Percentiles rank a stretch among this genome's conserved stretches.
These are phyloP conservation scores for Marronus borbonicus DNA, from an alignment of 2,888 invertebrate genomes.

Conservation along the genomic window DNA sequence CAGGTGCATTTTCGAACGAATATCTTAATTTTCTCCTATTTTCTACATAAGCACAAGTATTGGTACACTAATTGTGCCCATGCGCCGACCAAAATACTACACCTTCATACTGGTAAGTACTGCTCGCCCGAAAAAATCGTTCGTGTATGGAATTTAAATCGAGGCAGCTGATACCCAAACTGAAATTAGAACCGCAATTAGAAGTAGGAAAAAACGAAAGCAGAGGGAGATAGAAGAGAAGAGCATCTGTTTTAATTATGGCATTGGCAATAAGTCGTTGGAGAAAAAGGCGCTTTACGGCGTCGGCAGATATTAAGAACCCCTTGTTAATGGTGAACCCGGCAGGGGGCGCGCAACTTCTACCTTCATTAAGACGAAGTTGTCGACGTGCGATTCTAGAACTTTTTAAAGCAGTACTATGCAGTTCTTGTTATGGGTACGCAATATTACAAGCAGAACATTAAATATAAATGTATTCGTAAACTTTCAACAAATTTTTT, in stretches of 20 bases:
- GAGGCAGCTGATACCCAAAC: slow-evolving; percentile 56
- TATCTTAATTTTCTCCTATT: too few species aligned
- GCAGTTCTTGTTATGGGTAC: not conserved
- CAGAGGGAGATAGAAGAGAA: slow-evolving; percentile 58
- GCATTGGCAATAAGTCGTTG: slow-evolving; percentile 64
- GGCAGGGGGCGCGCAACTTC: slow-evolving; percentile 59
- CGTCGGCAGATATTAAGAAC: slow-evolving; percentile 58
- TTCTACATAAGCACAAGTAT: too few species aligned
- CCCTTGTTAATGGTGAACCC: slow-evolving; percentile 64
- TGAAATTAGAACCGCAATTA: slow-evolving; percentile 53
- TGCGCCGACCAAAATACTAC: too few species aligned
- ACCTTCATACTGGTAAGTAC: too few species aligned
- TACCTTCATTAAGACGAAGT: slow-evolving; percentile 61
- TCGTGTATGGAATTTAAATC: slow-evolving; percentile 47
- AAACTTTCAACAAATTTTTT: not conserved
- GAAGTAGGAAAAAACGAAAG: slow-evolving; percentile 40
- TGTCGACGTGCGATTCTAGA: slow-evolving; percentile 40
- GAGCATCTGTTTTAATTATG: slow-evolving; percentile 69
- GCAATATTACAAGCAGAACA: slow-evolving; percentile 5
- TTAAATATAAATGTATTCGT: slow-evolving; percentile 4
- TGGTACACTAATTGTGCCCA: too few species aligned
- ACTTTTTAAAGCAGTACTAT: slow-evolving; percentile 39
- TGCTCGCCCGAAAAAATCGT: slow-evolving; percentile 30
- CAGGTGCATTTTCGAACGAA: too few species aligned
- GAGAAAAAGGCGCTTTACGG: slow-evolving; percentile 55